phyloP scores from a whole-genome alignment of 2,797 vertebrate species.

The Tadarida brasiliensis region DNA sequence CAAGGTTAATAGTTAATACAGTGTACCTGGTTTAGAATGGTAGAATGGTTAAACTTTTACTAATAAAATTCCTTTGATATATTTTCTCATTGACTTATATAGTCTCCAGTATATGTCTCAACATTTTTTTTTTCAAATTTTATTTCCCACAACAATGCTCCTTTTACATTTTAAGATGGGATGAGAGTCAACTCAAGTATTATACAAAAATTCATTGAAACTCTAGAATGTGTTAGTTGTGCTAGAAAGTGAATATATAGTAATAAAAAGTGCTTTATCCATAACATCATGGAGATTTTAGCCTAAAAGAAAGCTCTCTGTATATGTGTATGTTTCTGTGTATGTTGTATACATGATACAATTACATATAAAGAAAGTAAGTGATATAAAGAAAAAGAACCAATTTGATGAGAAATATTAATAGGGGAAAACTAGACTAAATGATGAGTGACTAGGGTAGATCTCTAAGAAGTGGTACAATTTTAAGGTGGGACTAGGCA shows the following conservation, averaged over 20 bases:
- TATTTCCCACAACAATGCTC: not conserved
- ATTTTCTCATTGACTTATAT: not conserved
- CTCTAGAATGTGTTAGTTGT: not conserved
- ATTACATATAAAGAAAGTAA: not conserved
- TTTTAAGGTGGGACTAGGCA: not conserved
- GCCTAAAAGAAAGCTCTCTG: not conserved
- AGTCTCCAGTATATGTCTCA: not conserved
- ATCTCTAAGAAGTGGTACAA: not conserved
- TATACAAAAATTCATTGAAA: not conserved
- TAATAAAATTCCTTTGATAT: not conserved
- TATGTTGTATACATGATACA: not conserved
- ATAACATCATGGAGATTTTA: not conserved
- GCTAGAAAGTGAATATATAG: not conserved
- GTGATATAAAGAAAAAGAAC: not conserved
- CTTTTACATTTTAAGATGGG: slow-evolving; percentile 2
- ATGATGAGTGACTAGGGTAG: not conserved
- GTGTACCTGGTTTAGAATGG: not conserved
- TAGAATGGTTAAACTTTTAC: not conserved
- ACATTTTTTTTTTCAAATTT: not conserved
- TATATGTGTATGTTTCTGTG: not conserved
- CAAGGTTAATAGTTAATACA: not conserved
- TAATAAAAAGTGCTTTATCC: not conserved
- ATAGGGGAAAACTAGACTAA: not conserved
- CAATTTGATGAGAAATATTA: not conserved
- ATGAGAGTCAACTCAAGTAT: not conserved